These are phyloP conservation scores for Protophormia terraenovae DNA, from an alignment of 2,888 invertebrate species.

Conservation along the genomic window DNA sequence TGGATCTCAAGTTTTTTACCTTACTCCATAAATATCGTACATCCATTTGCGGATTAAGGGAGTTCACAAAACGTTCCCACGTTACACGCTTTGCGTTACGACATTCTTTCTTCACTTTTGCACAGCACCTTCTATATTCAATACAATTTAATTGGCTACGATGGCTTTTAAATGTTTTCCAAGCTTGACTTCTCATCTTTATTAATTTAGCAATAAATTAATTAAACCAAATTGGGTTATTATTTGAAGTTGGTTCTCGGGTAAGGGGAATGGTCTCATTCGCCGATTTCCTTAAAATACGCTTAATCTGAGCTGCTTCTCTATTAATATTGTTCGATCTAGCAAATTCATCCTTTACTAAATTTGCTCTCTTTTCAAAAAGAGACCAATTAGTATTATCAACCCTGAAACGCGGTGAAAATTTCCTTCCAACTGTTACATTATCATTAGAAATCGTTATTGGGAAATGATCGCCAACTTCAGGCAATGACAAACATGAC, in stretches of 20 bases:
- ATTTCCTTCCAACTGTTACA: background rate
- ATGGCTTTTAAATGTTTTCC: background rate
- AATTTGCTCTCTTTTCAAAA: no score
- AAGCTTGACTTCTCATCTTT: no score
- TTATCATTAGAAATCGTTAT: background rate
- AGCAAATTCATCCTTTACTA: no score
- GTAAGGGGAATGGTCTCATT: conserved; percentile 3
- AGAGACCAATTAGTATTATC: background rate
- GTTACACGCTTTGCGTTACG: background rate
- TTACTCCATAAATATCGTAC: background rate
- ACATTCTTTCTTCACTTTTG: background rate
- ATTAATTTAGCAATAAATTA: no score
- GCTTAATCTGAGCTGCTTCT: no score
- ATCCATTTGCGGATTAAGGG: background rate
- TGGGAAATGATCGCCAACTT: background rate
- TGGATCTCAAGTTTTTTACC: background rate
- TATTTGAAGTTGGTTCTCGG: background rate
- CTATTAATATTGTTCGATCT: background rate
- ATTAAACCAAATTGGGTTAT: background rate
- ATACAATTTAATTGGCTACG: no score
- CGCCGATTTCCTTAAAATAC: background rate
- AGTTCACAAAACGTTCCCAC: background rate
- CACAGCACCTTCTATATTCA: background rate
- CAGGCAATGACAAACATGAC: no score
- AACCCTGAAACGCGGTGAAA: background rate